Evolutionary conservation across 30 jellyfish, hydroid and myxozoan species (phyloP), one percentile per base, ranked within the genome.

Genomic region (Turritopsis rubra): DNA sequence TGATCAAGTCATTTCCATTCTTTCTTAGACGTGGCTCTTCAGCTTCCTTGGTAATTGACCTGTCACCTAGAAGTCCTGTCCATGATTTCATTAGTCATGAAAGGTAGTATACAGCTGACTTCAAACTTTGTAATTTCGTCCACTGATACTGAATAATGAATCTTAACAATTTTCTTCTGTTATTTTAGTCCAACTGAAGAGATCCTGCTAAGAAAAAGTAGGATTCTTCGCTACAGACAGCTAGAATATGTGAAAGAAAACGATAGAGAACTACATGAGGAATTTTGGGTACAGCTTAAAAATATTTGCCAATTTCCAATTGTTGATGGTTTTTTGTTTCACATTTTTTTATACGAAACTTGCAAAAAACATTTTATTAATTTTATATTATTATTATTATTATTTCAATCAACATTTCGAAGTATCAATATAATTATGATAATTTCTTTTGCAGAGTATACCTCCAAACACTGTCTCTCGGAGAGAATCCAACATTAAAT

Each of bases 101-200:
- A 66, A 91, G 97, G 97, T 91, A 78, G 8, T 21, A 21, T 41
- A 5, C 60, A 3, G 5, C n/a, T n/a, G n/a, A n/a, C n/a, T n/a
- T n/a, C n/a, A n/a, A n/a, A n/a, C n/a, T n/a, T n/a, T n/a, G n/a
- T n/a, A n/a, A n/a, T n/a, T n/a, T n/a, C n/a, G n/a, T n/a, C n/a
- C n/a, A n/a, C n/a, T n/a, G n/a, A n/a, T n/a, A n/a, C n/a, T n/a
- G n/a, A n/a, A n/a, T n/a, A n/a, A n/a, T n/a, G n/a, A n/a, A n/a
- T n/a, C n/a, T n/a, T n/a, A n/a, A n/a, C n/a, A n/a, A n/a, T n/a
- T n/a, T n/a, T n/a, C n/a, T n/a, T n/a, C n/a, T 79, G 73, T 52
- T 54, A 60, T 82, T 79, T 29, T 65, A 92, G 98, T 72, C 98
- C 98, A 66, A 92, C 96, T 0, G 98, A 92, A 85, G 98, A 92